Base-by-base conservation (phyloP, 2,113 vertebrate genomes). In the Odobenus rosmarus region DNA sequence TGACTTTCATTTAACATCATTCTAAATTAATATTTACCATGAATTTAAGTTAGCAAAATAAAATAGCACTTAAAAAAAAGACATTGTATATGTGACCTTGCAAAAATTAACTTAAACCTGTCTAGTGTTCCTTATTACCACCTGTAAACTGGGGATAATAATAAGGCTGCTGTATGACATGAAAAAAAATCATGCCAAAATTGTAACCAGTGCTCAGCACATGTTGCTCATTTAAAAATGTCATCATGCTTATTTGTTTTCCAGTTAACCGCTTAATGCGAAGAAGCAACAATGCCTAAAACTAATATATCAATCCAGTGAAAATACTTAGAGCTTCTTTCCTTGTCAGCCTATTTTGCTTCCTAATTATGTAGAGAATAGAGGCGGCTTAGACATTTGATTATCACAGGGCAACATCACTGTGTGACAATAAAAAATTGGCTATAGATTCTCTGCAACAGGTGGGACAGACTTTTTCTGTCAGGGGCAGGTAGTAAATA, bases 151-250 rank as follows among this genome's bases (percentile, higher is more conserved):
- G 67, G 24, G 10, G 69, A 26, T 51, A 42, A 76, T 55, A 74
- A 36, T 81, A 62, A 81, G 26, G 3, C 12, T 85, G 5, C 61
- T 88, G 23, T 88, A 42, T 53, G 74, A 71, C 59, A 23, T 77
- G 42, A 61, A 86, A 87, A 61, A 67, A 77, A 76, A 53, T 57
- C 19, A n/a, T 72, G 33, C 13, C 57, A 81, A 96, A 62, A 19
- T 59, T 46, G 3, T 55, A 59, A 31, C 49, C 87, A 61, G 7
- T 90, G 4, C 23, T 94, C 74, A 88, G 11, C 11, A 89, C 46
- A 49, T 42, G 49, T 14, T 82, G 18, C 21, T 96, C 19, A 53
- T n/a, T 94, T 91, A 13, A 93, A 95, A 94, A 96, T 69, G 4
- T 39, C 57, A 24, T 42, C 14, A 1, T 85, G 55, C 16, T 92